Base-by-base conservation (phyloP, 2,797 vertebrate genomes). In the Diceros bicornis region DNA sequence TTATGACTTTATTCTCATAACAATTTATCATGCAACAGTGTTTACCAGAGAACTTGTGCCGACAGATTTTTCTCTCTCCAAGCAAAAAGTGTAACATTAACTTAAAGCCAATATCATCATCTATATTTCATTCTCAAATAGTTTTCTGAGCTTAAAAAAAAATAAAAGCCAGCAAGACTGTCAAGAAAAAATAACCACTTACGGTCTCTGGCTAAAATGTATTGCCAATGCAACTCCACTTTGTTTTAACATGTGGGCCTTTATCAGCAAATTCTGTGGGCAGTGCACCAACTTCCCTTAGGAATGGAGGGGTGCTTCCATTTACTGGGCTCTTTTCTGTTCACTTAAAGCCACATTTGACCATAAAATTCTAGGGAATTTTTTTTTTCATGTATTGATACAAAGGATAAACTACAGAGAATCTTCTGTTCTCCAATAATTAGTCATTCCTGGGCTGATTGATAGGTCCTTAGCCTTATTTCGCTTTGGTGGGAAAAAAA, bases 231-330 rank as follows among this genome's bases (percentile, higher is more conserved):
- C 97, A 97, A 93, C 97, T 94, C 95, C 41, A 97, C 98, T 99
- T 98, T 97, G 93, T 98, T 99, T 99, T 98, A 99, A 99, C 99
- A 99, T 99, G 99, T 99, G 99, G 99, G 98, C 97, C 98, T 98
- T 99, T 99, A 99, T 99, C 99, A 99, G 98, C 98, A 98, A 98
- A 98, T 99, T 98, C 97, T 97, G 98, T 98, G 98, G 98, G 98
- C 98, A 98, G 97, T 97, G 98, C 98, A 99, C 98, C 99, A 98
- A 98, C 97, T 98, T 98, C 98, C 98, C 98, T 97, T 89, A 97
- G 98, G 98, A 99, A 98, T 83, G 98, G 97, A 98, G 98, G 98
- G 98, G 98, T 89, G 97, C 96, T 97, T 97, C 98, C 98, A 97
- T 98, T 99, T 98, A 98, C 97, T 98, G 95, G 97, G 97, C 97